A percentile compares a stretch with the other conserved stretches of the same genome.
Conservation (phyloP, 2,888 invertebrate genomes). For the Hypselothyrea guttata region DNA sequence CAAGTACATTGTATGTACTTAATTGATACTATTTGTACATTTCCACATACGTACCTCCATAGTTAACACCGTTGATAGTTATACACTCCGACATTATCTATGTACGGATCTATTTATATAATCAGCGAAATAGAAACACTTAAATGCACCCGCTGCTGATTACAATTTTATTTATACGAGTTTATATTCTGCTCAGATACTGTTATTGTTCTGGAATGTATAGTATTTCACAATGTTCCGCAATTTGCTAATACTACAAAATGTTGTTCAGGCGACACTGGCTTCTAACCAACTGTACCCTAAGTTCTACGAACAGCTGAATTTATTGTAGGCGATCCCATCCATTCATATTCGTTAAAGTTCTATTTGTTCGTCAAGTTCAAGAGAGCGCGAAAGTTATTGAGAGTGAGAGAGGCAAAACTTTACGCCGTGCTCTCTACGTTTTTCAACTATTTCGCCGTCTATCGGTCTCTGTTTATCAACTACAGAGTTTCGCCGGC, state of each 20-base stretch:
- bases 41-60: slow-evolving; percentile 47
- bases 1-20: neutral
- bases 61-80: slow-evolving; percentile 55
- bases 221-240: slow-evolving; percentile 49
- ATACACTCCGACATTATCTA: slow-evolving; percentile 54
- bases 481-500: slow-evolving; percentile 9
- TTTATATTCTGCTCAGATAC: neutral
- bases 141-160: slow-evolving; percentile 8
- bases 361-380: slow-evolving; percentile 22
- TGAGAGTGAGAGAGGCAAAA: no score
- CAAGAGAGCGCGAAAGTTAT: no score
- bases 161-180: neutral
- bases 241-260: slow-evolving; percentile 8
- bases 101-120: slow-evolving; percentile 25
- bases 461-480: neutral
- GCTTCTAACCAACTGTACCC: slow-evolving; percentile 27
- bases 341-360: slow-evolving; percentile 4
- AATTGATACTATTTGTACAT: neutral
- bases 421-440: neutral
- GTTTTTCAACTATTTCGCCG: neutral
- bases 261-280: slow-evolving; percentile 17
- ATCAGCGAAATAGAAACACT: slow-evolving; percentile 26
- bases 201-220: slow-evolving; percentile 29
- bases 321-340: slow-evolving; percentile 38
- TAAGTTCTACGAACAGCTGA: neutral